Evolutionary conservation across 2,113 vertebrate species (phyloP), one percentile per base, ranked within the genome.

Genomic region (Myocastor coypus): DNA sequence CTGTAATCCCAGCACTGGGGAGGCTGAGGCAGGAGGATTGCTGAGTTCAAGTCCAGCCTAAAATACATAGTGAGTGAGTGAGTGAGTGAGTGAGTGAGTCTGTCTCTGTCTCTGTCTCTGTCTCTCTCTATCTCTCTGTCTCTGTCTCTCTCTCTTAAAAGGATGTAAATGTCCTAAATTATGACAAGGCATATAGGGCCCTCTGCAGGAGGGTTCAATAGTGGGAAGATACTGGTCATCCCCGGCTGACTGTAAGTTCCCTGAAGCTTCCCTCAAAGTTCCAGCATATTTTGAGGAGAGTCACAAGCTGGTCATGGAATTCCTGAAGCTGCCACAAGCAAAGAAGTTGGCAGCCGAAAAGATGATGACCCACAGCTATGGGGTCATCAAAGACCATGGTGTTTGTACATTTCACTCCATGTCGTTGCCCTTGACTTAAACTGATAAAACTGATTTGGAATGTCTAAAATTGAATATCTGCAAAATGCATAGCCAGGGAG

Each of bases 281-380:
- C 66, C 6, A 71, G n/a, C 30, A 83, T 40, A 37, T 59, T 55
- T 26, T 91, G 28, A 46, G 32, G 66, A 34, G 37, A 19, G 9
- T 1, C 20, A 30, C 52, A 83, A 59, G 52, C 90, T 34, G 24
- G 13, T 30, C 14, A 63, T 63, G 61, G 9, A 24, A 66, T 30
- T 9, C 63, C 64, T 66, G 30, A 46, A 32, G 46, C 14, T 32
- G 87, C 55, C 69, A 34, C 42, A 77, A 20, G 55, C 55, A 17
- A 55, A 55, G 34, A 55, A 17, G 13, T 22, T 19, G 7, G 46
- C 63, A 55, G 6, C 55, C n/a, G 77, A 63, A 69, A 52, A 4
- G 0, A 19, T 1, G 50, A 26, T 1, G 2, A 6, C 14, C 52
- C 5, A 17, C 19, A 20, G 40, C 10, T 46, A 46, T 46, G 46